Evolutionary conservation across 2,888 invertebrate species (phyloP).

Genomic region (Andrena bucephala): DNA sequence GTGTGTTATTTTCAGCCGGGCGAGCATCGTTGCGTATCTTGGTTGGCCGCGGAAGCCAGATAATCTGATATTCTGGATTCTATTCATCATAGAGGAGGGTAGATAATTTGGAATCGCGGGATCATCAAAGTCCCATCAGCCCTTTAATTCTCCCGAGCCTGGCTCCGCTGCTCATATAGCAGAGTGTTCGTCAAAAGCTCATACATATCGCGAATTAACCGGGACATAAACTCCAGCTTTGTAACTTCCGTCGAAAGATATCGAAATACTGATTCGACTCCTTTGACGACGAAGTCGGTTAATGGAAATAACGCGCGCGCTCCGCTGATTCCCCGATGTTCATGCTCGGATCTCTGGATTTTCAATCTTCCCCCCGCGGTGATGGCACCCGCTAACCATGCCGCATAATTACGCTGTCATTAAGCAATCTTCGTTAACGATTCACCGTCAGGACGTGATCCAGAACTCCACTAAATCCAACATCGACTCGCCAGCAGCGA

Average conservation of each 20-base stretch:
- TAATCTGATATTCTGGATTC: constrained; percentile 36
- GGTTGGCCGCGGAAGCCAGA: not conserved
- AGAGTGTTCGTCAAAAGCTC: constrained; percentile 17
- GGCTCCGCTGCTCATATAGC: not conserved
- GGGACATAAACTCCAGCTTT: constrained; percentile 18
- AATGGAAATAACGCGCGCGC: constrained; percentile 6
- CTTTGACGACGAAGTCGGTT: constrained; percentile 18
- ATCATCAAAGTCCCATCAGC: constrained; percentile 41
- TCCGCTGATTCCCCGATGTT: not conserved
- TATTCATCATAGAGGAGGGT: not conserved
- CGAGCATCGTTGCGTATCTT: constrained; percentile 3
- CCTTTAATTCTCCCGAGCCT: constrained; percentile 27
- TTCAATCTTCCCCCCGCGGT: not conserved
- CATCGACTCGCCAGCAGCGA: not conserved
- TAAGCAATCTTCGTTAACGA: not conserved
- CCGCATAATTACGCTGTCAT: not conserved
- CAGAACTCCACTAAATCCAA: not conserved
- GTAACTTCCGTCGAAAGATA: constrained; percentile 21
- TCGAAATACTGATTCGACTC: constrained; percentile 18
- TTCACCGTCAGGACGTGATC: not conserved
- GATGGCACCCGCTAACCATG: too few relatives aligned
- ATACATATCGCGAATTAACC: constrained; percentile 19
- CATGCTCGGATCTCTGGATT: not conserved
- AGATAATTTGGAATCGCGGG: constrained; percentile 35
- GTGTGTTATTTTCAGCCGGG: not conserved